Base-by-base conservation (phyloP, 2,888 invertebrate genomes). In the Odontocerum albicorne region DNA sequence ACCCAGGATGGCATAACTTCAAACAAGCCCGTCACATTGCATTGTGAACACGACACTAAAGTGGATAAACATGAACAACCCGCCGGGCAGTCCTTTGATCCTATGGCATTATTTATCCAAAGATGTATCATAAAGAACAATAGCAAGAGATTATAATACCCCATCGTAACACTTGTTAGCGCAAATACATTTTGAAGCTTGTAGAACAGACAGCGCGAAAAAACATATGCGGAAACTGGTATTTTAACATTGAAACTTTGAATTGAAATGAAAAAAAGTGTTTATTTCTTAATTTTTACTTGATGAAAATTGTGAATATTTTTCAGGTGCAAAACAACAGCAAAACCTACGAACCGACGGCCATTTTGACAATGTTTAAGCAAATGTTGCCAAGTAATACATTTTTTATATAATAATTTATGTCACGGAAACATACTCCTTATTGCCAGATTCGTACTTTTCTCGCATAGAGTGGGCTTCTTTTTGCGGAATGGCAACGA, bases 1-100 rank as follows among this genome's bases (percentile, higher is more conserved):
- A 87, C 86, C 87, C 90, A 90, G 73, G 77, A 76, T 57, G 90
- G 90, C 70, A 91, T 78, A 73, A 83, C 73, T 56, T 70, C 77
- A 63, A 91, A 90, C 70, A 90, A 82, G 65, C 80, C 77, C 63
- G 79, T 78, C 66, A 90, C 80, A 70, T 84, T 85, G 68, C 38
- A 42, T 32, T 83, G 83, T 63, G 85, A 83, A 77, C 91, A 92
- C 73, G 88, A 87, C 58, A 90, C 86, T 70, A 85, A 85, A 64
- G 80, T 79, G 66, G 86, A 84, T 64, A 90, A 74, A 72, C 90
- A 90, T 66, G 77, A 80, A 72, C 91, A 92, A 69, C 77, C 77
- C 65, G 79, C 78, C 51, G 87, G 87, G 68, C 89, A 90, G 67
- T 75, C 76, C 66, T 74, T 68, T 31, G 38, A 20, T 42, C 43